Conservation (phyloP, 1,140 invertebrate species). For the Teleogryllus occipitalis region DNA sequence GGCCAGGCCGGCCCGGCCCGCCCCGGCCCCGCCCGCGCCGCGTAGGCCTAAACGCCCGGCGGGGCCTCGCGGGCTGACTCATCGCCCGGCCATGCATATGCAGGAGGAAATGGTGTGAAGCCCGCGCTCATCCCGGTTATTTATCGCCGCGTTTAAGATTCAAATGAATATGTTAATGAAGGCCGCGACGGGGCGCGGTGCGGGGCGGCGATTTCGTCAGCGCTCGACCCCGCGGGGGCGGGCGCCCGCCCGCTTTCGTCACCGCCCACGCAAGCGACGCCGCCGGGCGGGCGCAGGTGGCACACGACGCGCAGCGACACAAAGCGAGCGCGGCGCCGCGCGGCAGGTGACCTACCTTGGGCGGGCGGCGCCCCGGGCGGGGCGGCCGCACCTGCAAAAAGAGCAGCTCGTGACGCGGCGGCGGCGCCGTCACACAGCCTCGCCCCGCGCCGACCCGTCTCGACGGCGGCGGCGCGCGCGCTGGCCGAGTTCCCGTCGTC, state of each 20-base stretch:
- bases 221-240: too few species aligned
- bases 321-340: not conserved
- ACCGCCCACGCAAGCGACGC: too few species aligned
- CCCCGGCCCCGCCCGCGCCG: too few species aligned
- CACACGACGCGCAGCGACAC: not conserved
- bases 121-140: not conserved
- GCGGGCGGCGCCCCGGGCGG: too few species aligned
- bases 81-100: not conserved
- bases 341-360: not conserved
- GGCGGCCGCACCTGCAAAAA: not conserved
- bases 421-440: not conserved
- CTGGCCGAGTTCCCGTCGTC: not conserved
- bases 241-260: too few species aligned
- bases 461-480: too few species aligned
- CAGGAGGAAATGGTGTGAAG: not conserved
- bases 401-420: too few species aligned
- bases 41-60: not conserved
- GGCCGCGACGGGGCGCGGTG: too few species aligned
- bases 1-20: not conserved
- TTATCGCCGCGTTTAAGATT: not conserved
- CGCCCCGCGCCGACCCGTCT: not conserved
- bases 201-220: too few species aligned
- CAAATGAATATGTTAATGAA: conserved; percentile 3
- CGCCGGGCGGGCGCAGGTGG: not conserved
- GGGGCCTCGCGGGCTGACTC: not conserved